Conservation (phyloP, 2,888 invertebrate species). For the Drosophila mettleri region DNA sequence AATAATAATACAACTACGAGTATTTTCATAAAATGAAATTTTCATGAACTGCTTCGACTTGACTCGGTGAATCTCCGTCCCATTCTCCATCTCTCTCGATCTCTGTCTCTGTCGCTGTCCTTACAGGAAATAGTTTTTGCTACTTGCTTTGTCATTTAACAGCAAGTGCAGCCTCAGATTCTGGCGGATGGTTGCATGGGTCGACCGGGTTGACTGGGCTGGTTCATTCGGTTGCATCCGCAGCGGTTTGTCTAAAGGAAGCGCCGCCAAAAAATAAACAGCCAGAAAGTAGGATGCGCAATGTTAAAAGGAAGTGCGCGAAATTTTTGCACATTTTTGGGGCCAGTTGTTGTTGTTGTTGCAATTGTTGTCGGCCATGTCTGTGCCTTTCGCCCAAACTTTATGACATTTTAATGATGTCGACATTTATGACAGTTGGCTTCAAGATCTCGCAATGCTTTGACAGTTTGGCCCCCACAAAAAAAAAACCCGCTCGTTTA, state of each 20-base stretch:
- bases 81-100: background rate
- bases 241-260: slow-evolving; percentile 74
- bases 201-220: background rate
- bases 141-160: slow-evolving; percentile 66
- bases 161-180: slow-evolving; percentile 34
- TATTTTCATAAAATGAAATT: slow-evolving; percentile 60
- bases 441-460: slow-evolving; percentile 65
- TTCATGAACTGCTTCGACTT: slow-evolving; percentile 51
- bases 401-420: slow-evolving; percentile 78
- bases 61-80: too few species aligned
- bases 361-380: slow-evolving; percentile 9
- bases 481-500: slow-evolving; percentile 29
- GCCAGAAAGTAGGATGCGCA: slow-evolving; percentile 67
- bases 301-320: slow-evolving; percentile 73
- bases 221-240: slow-evolving; percentile 54
- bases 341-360: slow-evolving; percentile 20
- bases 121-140: slow-evolving; percentile 56
- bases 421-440: slow-evolving; percentile 74
- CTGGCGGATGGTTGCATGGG: slow-evolving; percentile 9
- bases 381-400: slow-evolving; percentile 35
- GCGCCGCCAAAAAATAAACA: slow-evolving; percentile 66
- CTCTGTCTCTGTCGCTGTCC: background rate
- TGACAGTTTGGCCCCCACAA: slow-evolving; percentile 53
- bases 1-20: slow-evolving; percentile 24
- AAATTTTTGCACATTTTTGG: slow-evolving; percentile 71